phyloP scores from a whole-genome alignment of 2,888 invertebrate species.

The Dasypolia templi region DNA sequence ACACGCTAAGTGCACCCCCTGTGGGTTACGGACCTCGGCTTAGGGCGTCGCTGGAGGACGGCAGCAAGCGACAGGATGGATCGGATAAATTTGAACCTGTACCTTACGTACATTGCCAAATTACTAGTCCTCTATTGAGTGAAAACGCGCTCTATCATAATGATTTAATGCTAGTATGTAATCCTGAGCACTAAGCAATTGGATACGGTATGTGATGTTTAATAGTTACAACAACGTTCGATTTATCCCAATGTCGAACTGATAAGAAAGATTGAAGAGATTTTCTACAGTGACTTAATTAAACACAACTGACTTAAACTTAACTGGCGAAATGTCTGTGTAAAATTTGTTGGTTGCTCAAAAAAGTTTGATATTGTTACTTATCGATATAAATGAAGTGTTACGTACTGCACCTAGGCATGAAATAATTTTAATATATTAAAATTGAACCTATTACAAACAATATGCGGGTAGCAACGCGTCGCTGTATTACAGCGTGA shows the following conservation, averaged over 20 bases:
- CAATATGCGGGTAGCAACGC: not conserved
- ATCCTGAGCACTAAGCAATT: not conserved
- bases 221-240: not conserved
- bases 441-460: not conserved
- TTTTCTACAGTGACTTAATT: not conserved
- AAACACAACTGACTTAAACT: not conserved
- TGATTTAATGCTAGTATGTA: not conserved
- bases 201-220: not conserved
- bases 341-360: too few species aligned
- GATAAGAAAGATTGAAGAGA: constrained; percentile 3
- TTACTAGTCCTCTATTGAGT: not conserved
- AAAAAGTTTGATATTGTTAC: too few species aligned
- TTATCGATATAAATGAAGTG: not conserved
- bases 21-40: too few species aligned
- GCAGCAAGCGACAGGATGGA: too few species aligned
- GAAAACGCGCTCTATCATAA: not conserved
- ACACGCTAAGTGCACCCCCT: too few species aligned
- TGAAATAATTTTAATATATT: not conserved
- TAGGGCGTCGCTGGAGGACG: too few species aligned
- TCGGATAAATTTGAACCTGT: too few species aligned
- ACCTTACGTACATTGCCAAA: not conserved
- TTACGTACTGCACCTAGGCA: not conserved
- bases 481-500: not conserved
- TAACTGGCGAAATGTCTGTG: too few species aligned
- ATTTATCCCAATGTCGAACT: not conserved